A percentile compares a stretch with the other conserved stretches of the same genome.
phyloP scores from a whole-genome alignment of 2,113 vertebrate species.

The Dinomys branickii region DNA sequence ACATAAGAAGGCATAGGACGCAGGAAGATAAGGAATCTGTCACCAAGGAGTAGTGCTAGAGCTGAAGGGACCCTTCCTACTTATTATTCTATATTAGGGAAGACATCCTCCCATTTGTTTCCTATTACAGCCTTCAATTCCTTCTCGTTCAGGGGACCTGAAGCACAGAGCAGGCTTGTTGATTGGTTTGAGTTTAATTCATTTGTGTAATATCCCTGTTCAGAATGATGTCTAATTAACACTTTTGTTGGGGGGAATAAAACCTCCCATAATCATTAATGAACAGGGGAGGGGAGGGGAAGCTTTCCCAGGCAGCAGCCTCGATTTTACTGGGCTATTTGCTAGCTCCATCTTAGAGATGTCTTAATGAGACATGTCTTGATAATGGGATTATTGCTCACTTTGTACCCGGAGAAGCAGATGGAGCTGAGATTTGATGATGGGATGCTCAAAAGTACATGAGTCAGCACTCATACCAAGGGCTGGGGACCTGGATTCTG shows the following conservation, averaged over 20 bases:
- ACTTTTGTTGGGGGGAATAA: slow-evolving; percentile 77
- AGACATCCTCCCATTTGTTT: slow-evolving; percentile 40
- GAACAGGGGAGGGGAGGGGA: slow-evolving; percentile 21
- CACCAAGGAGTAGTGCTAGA: not conserved
- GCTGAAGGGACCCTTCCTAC: slow-evolving; percentile 1
- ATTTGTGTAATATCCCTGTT: slow-evolving; percentile 84
- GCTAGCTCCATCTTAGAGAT: slow-evolving; percentile 69
- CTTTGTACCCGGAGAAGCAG: slow-evolving; percentile 71
- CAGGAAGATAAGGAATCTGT: slow-evolving; percentile 6
- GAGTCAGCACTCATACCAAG: not conserved
- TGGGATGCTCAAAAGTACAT: not conserved
- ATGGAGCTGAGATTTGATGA: slow-evolving; percentile 49
- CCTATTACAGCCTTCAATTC: slow-evolving; percentile 63
- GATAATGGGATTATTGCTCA: slow-evolving; percentile 66
- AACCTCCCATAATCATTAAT: slow-evolving; percentile 79
- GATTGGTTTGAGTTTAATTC: slow-evolving; percentile 83
- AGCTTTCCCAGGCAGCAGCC: slow-evolving; percentile 45
- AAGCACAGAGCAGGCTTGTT: slow-evolving; percentile 64
- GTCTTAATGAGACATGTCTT: slow-evolving; percentile 82
- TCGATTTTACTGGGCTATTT: not conserved
- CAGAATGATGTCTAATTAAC: slow-evolving; percentile 85
- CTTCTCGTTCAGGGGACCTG: slow-evolving; percentile 57
- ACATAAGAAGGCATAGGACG: not conserved
- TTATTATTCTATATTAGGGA: slow-evolving; percentile 22
- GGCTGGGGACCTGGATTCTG: not conserved